These are phyloP conservation scores for Ginglymostoma cirratum DNA, from an alignment of 2,113 vertebrate species.

Conservation along the genomic window DNA sequence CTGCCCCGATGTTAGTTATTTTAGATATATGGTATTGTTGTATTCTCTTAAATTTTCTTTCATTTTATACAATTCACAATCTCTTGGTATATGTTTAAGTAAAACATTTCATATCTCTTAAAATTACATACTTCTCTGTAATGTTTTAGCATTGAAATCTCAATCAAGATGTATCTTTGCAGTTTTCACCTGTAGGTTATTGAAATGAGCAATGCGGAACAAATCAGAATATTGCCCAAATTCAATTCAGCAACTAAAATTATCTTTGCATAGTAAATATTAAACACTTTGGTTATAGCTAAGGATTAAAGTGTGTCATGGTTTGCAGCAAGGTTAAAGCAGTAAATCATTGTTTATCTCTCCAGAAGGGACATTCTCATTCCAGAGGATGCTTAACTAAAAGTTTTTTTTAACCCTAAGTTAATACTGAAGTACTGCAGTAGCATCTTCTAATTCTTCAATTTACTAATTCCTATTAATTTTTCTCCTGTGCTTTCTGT, in stretches of 20 bases:
- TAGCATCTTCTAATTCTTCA: neutral
- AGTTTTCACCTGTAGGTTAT: neutral
- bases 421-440: neutral
- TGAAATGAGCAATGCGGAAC: neutral
- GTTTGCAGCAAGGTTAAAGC: neutral
- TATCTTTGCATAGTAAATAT: neutral
- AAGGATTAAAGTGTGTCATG: neutral
- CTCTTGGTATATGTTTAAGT: neutral
- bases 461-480: neutral
- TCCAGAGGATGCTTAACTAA: neutral
- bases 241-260: neutral
- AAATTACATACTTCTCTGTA: neutral
- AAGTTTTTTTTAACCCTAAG: neutral
- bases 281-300: no score
- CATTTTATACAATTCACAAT: neutral
- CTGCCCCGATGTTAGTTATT: neutral
- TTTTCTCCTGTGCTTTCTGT: neutral
- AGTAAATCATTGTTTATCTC: neutral
- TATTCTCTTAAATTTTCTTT: neutral
- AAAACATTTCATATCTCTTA: neutral
- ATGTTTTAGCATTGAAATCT: neutral
- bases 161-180: neutral
- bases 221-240: neutral
- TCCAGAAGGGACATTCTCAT: neutral
- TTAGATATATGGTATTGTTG: neutral